phyloP scores from a whole-genome alignment of 2,888 invertebrate species.

The Noctua comes region DNA sequence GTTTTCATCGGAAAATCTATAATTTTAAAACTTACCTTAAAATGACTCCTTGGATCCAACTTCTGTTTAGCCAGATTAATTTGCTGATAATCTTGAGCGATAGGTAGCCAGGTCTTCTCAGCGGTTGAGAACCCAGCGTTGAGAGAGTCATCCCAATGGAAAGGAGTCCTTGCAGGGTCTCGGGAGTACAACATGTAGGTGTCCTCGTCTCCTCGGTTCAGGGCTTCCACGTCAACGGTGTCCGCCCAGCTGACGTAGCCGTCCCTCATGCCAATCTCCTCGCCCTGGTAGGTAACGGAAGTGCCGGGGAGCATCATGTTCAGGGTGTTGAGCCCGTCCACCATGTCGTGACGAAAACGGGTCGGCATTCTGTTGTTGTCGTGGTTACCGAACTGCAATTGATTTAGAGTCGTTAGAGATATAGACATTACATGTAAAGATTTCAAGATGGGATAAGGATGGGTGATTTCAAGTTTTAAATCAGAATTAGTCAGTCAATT shows the following conservation, averaged over 20 bases:
- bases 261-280: slow-evolving; percentile 94
- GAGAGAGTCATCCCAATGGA: slow-evolving; percentile 91
- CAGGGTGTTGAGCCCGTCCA: slow-evolving; percentile 93
- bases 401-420: not conserved
- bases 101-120: slow-evolving; percentile 92
- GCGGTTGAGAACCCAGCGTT: slow-evolving; percentile 91
- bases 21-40: slow-evolving; percentile 75
- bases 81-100: slow-evolving; percentile 90
- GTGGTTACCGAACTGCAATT: slow-evolving; percentile 92
- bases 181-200: slow-evolving; percentile 89
- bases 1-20: not conserved
- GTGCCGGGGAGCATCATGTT: slow-evolving; percentile 94
- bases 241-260: slow-evolving; percentile 90
- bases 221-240: slow-evolving; percentile 90
- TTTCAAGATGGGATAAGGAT: not conserved
- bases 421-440: not conserved
- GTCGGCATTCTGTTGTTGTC: slow-evolving; percentile 92
- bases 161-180: slow-evolving; percentile 92
- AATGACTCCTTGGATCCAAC: slow-evolving; percentile 86
- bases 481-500: not conserved
- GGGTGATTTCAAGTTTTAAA: not conserved
- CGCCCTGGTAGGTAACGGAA: slow-evolving; percentile 95
- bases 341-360: slow-evolving; percentile 91
- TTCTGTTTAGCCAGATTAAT: slow-evolving; percentile 91
- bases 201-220: slow-evolving; percentile 87